Conservation (phyloP, 2,113 vertebrate species). For the Platichthys stellatus region DNA sequence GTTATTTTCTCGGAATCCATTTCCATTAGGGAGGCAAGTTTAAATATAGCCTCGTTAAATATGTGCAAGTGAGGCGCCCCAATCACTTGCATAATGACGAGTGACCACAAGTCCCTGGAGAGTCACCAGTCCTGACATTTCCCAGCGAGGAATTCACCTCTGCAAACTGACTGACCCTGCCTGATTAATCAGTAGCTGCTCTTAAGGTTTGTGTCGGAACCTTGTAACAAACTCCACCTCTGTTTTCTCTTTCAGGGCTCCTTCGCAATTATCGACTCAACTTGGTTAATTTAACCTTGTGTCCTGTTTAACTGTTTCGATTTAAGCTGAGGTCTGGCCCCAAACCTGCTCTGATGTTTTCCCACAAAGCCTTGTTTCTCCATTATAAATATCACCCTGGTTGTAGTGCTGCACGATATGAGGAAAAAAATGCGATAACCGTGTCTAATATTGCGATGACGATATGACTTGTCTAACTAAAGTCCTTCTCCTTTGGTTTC, state of each 20-base stretch:
- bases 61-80: conserved; percentile 28
- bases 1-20: conserved; percentile 7
- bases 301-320: too few species aligned
- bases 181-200: conserved; percentile 35
- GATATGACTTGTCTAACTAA: too few species aligned
- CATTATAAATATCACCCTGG: too few species aligned
- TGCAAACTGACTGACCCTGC: conserved; percentile 9
- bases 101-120: conserved; percentile 25
- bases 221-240: conserved; percentile 13
- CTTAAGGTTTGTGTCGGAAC: conserved; percentile 25
- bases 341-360: too few species aligned
- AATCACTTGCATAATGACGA: conserved; percentile 8
- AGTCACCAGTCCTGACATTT: conserved; percentile 18
- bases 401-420: too few species aligned
- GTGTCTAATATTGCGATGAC: too few species aligned
- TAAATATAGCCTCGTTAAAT: conserved; percentile 11
- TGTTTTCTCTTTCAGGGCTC: conserved; percentile 2
- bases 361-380: too few species aligned
- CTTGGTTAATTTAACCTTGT: background rate
- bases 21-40: background rate
- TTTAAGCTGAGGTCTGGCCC: too few species aligned
- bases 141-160: conserved; percentile 32
- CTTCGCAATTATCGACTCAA: background rate
- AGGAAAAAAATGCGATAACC: too few species aligned
- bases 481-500: too few species aligned